phyloP scores from a whole-genome alignment of 2,797 vertebrate genomes.

The Miichthys miiuy region DNA sequence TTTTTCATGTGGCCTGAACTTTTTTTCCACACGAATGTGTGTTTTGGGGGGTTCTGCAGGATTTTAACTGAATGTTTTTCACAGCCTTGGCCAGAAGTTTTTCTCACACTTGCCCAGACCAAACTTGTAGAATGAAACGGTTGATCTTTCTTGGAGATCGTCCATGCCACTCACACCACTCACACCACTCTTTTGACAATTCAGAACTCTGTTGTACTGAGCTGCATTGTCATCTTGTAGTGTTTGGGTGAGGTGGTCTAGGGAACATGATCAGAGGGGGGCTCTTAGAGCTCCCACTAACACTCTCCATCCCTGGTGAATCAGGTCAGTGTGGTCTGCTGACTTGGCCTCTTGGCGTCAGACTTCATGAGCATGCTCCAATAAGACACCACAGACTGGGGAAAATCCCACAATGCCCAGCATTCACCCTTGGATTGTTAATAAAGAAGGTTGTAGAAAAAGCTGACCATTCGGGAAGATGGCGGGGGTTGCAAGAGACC shows the following conservation, averaged over 20 bases:
- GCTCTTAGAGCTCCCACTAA: conserved; percentile 44
- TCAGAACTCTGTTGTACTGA: conserved; percentile 30
- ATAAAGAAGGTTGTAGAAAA: conserved; percentile 65
- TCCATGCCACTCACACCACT: conserved; percentile 36
- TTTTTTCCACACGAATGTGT: conserved; percentile 44
- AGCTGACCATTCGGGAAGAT: conserved; percentile 63
- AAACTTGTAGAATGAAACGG: conserved; percentile 31
- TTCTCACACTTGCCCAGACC: conserved; percentile 55
- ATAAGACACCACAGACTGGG: conserved; percentile 74
- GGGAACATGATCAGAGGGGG: conserved; percentile 38
- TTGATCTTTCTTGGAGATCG: conserved; percentile 32
- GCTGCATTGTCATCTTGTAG: conserved; percentile 41
- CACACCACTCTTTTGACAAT: conserved; percentile 8
- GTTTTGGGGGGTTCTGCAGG: conserved; percentile 56
- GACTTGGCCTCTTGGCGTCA: conserved; percentile 77
- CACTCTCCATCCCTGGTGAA: conserved; percentile 67
- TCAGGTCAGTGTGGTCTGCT: conserved; percentile 81
- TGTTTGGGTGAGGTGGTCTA: conserved; percentile 54
- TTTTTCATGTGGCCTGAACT: conserved; percentile 73
- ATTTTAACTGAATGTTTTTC: conserved; percentile 54
- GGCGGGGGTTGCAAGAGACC: conserved; percentile 48
- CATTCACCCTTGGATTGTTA: conserved; percentile 80
- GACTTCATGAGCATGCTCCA: conserved; percentile 73
- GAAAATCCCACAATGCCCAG: conserved; percentile 80
- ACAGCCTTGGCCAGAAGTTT: conserved; percentile 38